phyloP scores from a whole-genome alignment of 2,888 invertebrate genomes.

The Eulithis testata region DNA sequence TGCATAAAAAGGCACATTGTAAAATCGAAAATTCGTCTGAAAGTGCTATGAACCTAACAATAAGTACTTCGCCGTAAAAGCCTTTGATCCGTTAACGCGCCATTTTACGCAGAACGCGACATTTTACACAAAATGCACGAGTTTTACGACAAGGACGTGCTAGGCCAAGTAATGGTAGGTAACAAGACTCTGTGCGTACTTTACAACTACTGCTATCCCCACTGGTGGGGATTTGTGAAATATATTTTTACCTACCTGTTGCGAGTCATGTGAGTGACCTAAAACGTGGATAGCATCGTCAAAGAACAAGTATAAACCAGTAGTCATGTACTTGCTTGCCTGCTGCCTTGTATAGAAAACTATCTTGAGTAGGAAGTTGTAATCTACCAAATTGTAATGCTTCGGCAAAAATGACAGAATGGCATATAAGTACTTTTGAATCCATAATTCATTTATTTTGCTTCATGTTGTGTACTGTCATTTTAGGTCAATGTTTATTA shows the following conservation, averaged over 20 bases:
- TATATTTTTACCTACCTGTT: neutral
- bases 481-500: no score
- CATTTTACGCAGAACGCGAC: slow-evolving; percentile 22
- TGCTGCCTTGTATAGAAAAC: no score
- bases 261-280: neutral
- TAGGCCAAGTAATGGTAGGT: slow-evolving; percentile 3
- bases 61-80: slow-evolving; percentile 19
- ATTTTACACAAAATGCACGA: slow-evolving; percentile 24
- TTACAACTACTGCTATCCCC: neutral
- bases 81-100: slow-evolving; percentile 17
- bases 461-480: no score
- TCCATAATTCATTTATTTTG: no score
- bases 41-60: slow-evolving; percentile 16
- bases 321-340: no score
- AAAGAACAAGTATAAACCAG: neutral
- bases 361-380: no score
- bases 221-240: no score
- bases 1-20: neutral
- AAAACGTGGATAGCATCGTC: neutral
- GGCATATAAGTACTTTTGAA: no score
- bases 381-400: no score
- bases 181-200: slow-evolving; percentile 1
- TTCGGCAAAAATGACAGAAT: no score
- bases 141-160: slow-evolving; percentile 23
- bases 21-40: neutral